A percentile compares a stretch with the other conserved stretches of the same genome.
Evolutionary conservation across 2,888 invertebrate genomes (phyloP).

Genomic region (Sarcophaga rosellei): DNA sequence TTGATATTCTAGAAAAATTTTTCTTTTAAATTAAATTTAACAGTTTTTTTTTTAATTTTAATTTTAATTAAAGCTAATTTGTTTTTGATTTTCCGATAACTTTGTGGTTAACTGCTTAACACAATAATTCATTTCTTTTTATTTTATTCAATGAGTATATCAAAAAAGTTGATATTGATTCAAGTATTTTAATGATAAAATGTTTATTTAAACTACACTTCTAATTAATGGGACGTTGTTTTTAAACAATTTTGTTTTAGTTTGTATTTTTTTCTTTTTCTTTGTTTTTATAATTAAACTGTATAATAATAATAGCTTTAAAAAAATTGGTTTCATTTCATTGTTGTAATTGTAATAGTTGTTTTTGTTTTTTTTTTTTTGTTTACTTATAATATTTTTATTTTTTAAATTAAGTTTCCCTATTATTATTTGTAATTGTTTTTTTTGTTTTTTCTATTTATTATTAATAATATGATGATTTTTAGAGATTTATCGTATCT

Average conservation of each 20-base stretch:
- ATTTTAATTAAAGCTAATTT: conserved; percentile 67
- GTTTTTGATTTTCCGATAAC: conserved; percentile 61
- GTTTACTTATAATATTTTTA: conserved; percentile 1
- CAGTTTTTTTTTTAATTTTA: conserved; percentile 50
- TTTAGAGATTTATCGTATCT: conserved; percentile 87
- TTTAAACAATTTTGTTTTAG: conserved; percentile 46
- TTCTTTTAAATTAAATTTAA: conserved; percentile 34
- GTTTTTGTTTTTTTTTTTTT: conserved; percentile 32
- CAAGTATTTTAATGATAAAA: background rate
- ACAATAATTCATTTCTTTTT: conserved; percentile 14
- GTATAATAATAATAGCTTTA: background rate
- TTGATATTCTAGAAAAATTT: conserved; percentile 44
- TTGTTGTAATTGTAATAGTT: conserved; percentile 44
- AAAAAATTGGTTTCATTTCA: conserved; percentile 48
- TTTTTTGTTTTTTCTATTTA: background rate
- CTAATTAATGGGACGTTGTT: conserved; percentile 8
- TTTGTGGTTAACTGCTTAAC: conserved; percentile 28
- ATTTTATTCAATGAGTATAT: conserved; percentile 40
- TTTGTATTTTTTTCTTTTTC: conserved; percentile 20
- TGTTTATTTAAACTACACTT: background rate
- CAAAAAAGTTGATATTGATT: conserved; percentile 63
- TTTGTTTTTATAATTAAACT: conserved; percentile 21
- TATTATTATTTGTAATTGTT: conserved; percentile 1
- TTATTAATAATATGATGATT: background rate
- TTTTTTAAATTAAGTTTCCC: background rate